A percentile compares a stretch with the other conserved stretches of the same genome.
phyloP scores from a whole-genome alignment of 2,888 invertebrate species.

The Andrena bucephala region DNA sequence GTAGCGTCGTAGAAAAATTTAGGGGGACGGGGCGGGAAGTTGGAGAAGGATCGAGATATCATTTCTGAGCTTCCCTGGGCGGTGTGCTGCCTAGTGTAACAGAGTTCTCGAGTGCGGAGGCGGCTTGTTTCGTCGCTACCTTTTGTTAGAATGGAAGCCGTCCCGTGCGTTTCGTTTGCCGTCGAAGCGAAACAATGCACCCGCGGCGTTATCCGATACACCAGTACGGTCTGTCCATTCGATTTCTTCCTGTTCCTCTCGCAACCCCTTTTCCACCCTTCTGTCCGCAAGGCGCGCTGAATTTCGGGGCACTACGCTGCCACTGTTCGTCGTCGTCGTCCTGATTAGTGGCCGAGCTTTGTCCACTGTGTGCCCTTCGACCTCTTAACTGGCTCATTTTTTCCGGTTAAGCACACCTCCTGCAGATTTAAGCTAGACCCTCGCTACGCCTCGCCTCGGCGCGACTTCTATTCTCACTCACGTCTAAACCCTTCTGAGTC shows the following conservation, averaged over 20 bases:
- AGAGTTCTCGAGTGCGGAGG: slow-evolving; percentile 18
- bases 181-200: slow-evolving; percentile 56
- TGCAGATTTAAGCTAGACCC: too few species aligned
- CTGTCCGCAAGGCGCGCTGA: slow-evolving; percentile 16
- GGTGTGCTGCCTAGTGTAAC: background rate
- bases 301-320: background rate
- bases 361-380: too few species aligned
- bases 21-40: slow-evolving; percentile 4
- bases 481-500: too few species aligned
- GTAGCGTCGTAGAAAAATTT: slow-evolving; percentile 17
- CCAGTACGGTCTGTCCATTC: slow-evolving; percentile 48
- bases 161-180: slow-evolving; percentile 54
- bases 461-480: too few species aligned
- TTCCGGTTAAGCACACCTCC: too few species aligned
- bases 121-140: slow-evolving; percentile 42
- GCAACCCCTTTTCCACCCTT: slow-evolving; percentile 35
- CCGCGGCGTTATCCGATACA: slow-evolving; percentile 65
- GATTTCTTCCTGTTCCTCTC: slow-evolving; percentile 54
- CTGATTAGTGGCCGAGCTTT: too few species aligned
- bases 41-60: slow-evolving; percentile 23
- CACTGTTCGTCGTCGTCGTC: background rate
- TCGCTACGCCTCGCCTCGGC: too few species aligned
- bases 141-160: slow-evolving; percentile 58
- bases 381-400: too few species aligned
- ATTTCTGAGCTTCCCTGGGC: background rate